Base-by-base conservation (phyloP, 2,888 invertebrate species). In the Euplagia quadripunctaria region DNA sequence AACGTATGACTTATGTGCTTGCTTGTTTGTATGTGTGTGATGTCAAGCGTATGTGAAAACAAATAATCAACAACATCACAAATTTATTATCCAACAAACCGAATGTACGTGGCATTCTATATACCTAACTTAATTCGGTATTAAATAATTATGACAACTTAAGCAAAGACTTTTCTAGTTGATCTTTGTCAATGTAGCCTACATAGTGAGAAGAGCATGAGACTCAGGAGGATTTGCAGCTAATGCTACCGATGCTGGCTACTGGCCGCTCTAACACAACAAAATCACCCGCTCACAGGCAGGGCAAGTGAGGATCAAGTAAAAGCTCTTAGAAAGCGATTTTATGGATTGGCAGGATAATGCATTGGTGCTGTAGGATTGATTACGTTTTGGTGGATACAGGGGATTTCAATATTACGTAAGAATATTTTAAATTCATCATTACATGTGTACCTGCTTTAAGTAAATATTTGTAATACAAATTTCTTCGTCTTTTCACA, bases 211-310 rank as follows among this genome's bases (percentile, higher is more conserved):
- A 79, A 75, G 46, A 75, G 73, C 78, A 51, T 67, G 66, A 83
- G 83, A 81, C 86, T 83, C 83, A 78, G 78, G 82, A 86, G 90
- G 88, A 88, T 90, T 90, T 83, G 69, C 78, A 84, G 83, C 87
- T 88, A 90, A 90, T 88, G 85, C 88, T 79, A 81, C 80, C 75
- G 79, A 84, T 82, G 82, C 84, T 84, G 78, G 76, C 67, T 79
- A 71, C 75, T 74, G 71, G 82, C 83, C 80, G 82, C 84, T 85
- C 82, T 83, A 86, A 83, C 79, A 74, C 81, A 81, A 85, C 87
- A 80, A 85, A 86, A 89, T 86, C 82, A 82, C 83, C 70, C 78
- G 77, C 78, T 79, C 79, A 70, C 84, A 82, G 77, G 75, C 78
- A 76, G 69, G 68, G 73, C 73, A 75, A 84, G 75, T 80, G 79